Evolutionary conservation across 2,888 invertebrate species (phyloP), one percentile per base, ranked within the genome.

Genomic region (Dilophus febrilis): DNA sequence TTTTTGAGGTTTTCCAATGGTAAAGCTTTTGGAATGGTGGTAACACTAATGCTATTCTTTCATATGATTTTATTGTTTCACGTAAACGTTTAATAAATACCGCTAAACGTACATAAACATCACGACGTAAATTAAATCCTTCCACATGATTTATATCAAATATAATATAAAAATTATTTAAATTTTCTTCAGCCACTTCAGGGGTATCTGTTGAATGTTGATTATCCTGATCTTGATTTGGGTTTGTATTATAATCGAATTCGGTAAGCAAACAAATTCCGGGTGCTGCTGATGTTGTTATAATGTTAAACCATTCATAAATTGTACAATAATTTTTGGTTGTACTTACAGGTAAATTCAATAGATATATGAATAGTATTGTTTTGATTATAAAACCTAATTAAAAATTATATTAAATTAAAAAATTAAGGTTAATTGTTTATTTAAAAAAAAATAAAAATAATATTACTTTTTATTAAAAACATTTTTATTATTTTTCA

Each of bases 81-180:
- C 72, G 67, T 40, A 90, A 65, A 43, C 76, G 71, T 26, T 77
- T 69, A 0, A 87, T 67, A 54, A 94, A 76, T 35, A 84, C 78
- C 2, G 94, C 91, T 51, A 92, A 70, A 49, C 97, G 72, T 69
- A 97, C 79, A 54, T 90, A 97, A 2, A 98, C 95, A 66, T 98
- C 97, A 28, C 97, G 71, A 13, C 94, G 70, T 45, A 98, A 68
- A 66, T 98, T 98, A 56, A 98, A 98, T 0, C 98, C 98, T 67
- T 98, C 97, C 0, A 85, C 80, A 3, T 79, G 80, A 66, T 97
- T 97, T 0, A 97, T 81, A 56, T 94, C 91, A 61, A 94, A 98
- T 37, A 97, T 68, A 40, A 97, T 62, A 53, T 79, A 88, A 22
- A 22, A 22, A 22, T 22, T 22, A 22, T 22, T 22, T 8, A 22